Evolutionary conservation across 1,140 invertebrate species (phyloP).

Genomic region (Physella acuta): DNA sequence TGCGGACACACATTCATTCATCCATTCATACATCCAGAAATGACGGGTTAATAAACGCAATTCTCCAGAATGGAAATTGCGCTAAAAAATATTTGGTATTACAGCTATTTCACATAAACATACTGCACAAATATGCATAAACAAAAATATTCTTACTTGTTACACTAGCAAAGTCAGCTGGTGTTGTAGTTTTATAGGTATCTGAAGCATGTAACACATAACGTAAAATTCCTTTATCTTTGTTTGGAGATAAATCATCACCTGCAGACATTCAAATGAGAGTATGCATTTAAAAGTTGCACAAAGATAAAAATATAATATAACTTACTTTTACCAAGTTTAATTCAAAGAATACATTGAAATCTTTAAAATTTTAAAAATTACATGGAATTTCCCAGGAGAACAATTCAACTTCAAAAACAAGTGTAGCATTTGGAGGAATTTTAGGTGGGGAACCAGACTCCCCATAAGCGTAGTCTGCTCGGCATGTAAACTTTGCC

Average conservation of each 20-base stretch:
- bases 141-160: slow-evolving; percentile 41
- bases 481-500: slow-evolving; percentile 78
- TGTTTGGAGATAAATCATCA: slow-evolving; percentile 82
- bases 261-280: too few species aligned
- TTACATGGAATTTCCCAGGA: slow-evolving; percentile 53
- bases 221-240: slow-evolving; percentile 81
- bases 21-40: too few species aligned
- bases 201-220: slow-evolving; percentile 67
- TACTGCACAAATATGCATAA: neutral
- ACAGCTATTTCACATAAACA: neutral
- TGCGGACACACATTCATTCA: too few species aligned
- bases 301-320: too few species aligned
- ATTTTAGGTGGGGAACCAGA: slow-evolving; percentile 84
- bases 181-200: slow-evolving; percentile 72
- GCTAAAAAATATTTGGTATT: too few species aligned
- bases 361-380: neutral
- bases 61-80: too few species aligned
- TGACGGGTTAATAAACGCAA: too few species aligned
- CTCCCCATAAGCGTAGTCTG: slow-evolving; percentile 90
- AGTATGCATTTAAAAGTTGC: too few species aligned
- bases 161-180: slow-evolving; percentile 74
- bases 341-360: too few species aligned
- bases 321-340: too few species aligned
- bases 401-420: slow-evolving; percentile 77
- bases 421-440: slow-evolving; percentile 83